Percentiles rank a stretch among this genome's conserved stretches.
These are phyloP conservation scores for Rhizomys pruinosus DNA, from an alignment of 2,113 vertebrate genomes.

Conservation along the genomic window DNA sequence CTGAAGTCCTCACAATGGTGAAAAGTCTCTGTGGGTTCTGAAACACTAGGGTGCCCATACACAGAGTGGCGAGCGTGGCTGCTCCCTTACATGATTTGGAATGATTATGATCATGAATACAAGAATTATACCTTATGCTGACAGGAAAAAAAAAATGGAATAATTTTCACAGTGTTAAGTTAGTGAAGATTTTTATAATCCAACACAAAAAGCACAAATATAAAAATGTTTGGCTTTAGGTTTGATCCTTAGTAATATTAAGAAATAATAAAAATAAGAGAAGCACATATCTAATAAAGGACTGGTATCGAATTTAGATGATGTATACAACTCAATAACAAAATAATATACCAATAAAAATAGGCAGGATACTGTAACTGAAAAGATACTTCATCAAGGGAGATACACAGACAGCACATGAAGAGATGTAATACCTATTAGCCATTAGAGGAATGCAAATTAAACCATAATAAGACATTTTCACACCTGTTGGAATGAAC, in stretches of 20 bases:
- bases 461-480: not conserved
- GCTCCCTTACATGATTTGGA: conserved; percentile 26
- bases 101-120: conserved; percentile 9
- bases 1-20: not conserved
- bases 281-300: conserved; percentile 8
- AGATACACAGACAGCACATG: not conserved
- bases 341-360: conserved; percentile 31
- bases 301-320: conserved; percentile 46
- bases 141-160: not conserved
- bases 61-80: conserved; percentile 8
- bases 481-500: not conserved
- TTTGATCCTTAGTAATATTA: not conserved
- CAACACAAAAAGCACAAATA: not conserved
- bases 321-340: not conserved
- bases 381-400: conserved; percentile 14
- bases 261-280: not conserved
- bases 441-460: conserved; percentile 21
- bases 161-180: not conserved
- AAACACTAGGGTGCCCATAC: conserved; percentile 22
- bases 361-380: not conserved
- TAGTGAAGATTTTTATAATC: conserved; percentile 14
- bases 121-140: conserved; percentile 44
- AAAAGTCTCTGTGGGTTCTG: not conserved
- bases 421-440: not conserved
- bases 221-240: not conserved